Conservation (phyloP, 2,888 invertebrate genomes). For the Galeopsomyia nigrocyanea region DNA sequence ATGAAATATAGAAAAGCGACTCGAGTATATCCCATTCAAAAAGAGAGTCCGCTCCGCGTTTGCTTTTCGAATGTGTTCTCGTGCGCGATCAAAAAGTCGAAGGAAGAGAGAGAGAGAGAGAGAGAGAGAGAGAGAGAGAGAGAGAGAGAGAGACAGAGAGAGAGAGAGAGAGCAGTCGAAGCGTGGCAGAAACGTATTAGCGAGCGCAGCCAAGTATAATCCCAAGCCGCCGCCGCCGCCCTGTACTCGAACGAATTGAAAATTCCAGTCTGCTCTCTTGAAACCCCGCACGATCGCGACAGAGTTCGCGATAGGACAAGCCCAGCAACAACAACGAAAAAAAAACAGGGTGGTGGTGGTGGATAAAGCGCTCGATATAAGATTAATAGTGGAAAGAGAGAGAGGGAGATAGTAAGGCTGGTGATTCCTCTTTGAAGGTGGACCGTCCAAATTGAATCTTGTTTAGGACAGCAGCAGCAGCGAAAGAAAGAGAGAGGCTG, state of each 20-base stretch:
- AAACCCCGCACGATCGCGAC: neutral
- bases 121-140: neutral
- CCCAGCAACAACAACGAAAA: constrained; percentile 7
- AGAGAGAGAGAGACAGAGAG: neutral
- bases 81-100: too few relatives aligned
- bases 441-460: constrained; percentile 69
- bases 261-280: constrained; percentile 43
- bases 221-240: neutral
- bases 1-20: too few relatives aligned
- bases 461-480: constrained; percentile 62
- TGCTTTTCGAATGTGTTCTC: too few relatives aligned
- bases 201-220: constrained; percentile 33
- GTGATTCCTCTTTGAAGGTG: constrained; percentile 68
- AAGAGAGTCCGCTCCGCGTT: too few relatives aligned
- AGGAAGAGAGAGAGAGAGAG: neutral
- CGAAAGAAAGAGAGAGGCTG: constrained; percentile 1
- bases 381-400: constrained; percentile 65
- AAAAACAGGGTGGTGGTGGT: constrained; percentile 10
- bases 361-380: constrained; percentile 69
- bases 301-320: constrained; percentile 14
- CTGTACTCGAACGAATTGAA: constrained; percentile 46
- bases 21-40: too few relatives aligned
- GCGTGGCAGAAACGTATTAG: constrained; percentile 40
- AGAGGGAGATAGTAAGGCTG: constrained; percentile 57
- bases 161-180: constrained; percentile 13